A percentile compares a stretch with the other conserved stretches of the same genome.
Conservation (phyloP, 2,888 invertebrate species). For the Malacosoma neustria region DNA sequence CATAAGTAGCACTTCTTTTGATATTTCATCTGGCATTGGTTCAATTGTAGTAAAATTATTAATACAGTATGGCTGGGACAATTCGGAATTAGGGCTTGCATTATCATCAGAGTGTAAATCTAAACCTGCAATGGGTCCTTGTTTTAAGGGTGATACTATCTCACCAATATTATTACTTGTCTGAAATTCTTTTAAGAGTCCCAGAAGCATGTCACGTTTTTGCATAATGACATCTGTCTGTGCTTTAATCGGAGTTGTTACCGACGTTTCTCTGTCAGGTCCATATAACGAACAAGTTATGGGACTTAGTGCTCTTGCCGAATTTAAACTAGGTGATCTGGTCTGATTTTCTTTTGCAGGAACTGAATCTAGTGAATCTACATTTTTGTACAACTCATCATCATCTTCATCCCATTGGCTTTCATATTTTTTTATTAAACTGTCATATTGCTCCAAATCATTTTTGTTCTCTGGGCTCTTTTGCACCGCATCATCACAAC, state of each 20-base stretch:
- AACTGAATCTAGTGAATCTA: conserved; percentile 22
- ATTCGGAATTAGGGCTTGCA: conserved; percentile 1
- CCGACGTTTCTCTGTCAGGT: conserved; percentile 16
- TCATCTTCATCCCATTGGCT: conserved; percentile 64
- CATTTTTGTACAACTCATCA: conserved; percentile 56
- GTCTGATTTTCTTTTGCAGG: neutral
- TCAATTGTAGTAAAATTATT: conserved; percentile 13
- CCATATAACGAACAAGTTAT: conserved; percentile 32
- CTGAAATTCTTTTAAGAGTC: conserved; percentile 39
- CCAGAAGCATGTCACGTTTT: conserved; percentile 40
- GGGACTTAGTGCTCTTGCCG: conserved; percentile 24
- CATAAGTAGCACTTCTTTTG: conserved; percentile 30
- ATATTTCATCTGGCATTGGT: conserved; percentile 27
- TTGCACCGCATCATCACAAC: conserved; percentile 22
- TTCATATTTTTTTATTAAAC: conserved; percentile 37
- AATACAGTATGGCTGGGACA: conserved; percentile 1
- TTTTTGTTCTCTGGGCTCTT: conserved; percentile 32
- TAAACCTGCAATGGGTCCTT: conserved; percentile 5
- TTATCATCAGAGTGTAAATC: conserved; percentile 11
- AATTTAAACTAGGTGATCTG: conserved; percentile 9
- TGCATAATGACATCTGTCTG: conserved; percentile 28
- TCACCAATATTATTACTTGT: conserved; percentile 20
- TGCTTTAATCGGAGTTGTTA: conserved; percentile 18
- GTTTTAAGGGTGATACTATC: conserved; percentile 18
- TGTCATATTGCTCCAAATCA: conserved; percentile 35